Evolutionary conservation across 2,888 invertebrate genomes (phyloP), one percentile per base, ranked within the genome.

Genomic region (Brachylomia viminalis): DNA sequence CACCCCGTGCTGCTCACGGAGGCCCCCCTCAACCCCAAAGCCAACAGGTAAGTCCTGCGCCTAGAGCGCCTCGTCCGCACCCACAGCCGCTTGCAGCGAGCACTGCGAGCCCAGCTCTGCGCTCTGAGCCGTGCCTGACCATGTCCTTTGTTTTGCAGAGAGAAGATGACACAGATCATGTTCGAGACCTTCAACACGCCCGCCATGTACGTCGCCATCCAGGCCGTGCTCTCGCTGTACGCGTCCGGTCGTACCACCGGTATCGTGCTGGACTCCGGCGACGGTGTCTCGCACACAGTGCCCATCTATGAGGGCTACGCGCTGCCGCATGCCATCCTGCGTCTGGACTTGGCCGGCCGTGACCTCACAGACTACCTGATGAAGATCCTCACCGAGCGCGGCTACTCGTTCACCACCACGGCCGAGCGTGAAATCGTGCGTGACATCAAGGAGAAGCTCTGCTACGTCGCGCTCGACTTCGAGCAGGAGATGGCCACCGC

Each of bases 181-280:
- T 98, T 98, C 94, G 98, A 98, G 95, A 98, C 98, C 72, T 98
- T 98, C 97, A 98, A 98, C 97, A 98, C 98, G 71, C 98, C 99
- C 84, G 98, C 98, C 92, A 98, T 98, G 98, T 99, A 99, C 96
- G 98, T 99, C 87, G 98, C 98, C 93, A 99, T 99, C 96, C 98
- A 99, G 97, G 99, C 98, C 90, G 99, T 99, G 88, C 97, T 99
- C 84, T 98, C 98, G 68, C 97, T 99, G 95, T 99, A 99, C 96
- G 99, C 99, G 87, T 99, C 99, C 93, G 99, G 99, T 97, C 98
- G 99, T 97, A 99, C 99, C 96, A 99, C 99, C 94, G 99, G 99
- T 97, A 99, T 99, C 95, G 99, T 99, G 84, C 97, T 99, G 92
- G 99, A 99, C 97, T 98, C 98, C 89, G 99, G 99, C 86, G 99